A percentile compares a stretch with the other conserved stretches of the same genome.
phyloP scores from a whole-genome alignment of 2,888 invertebrate genomes.

The Odontocolon sp. region DNA sequence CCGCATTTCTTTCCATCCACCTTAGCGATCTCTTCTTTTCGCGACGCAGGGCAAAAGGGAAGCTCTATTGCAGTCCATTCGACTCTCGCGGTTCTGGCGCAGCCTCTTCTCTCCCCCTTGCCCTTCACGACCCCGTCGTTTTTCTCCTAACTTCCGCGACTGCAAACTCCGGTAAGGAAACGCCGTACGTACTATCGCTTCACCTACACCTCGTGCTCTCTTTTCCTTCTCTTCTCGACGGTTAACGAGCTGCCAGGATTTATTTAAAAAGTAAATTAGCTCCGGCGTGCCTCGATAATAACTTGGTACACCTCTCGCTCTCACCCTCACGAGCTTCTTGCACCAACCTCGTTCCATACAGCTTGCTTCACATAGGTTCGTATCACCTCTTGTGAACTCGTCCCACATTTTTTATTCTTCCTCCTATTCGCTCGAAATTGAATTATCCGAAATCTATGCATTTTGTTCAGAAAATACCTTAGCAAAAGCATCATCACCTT shows the following conservation, averaged over 20 bases:
- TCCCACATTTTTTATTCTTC: slow-evolving; percentile 8
- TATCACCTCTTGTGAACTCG: not conserved
- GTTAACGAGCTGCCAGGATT: slow-evolving; percentile 70
- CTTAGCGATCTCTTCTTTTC: slow-evolving; percentile 53
- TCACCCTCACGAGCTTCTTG: not conserved
- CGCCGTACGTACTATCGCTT: slow-evolving; percentile 44
- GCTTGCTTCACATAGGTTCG: not conserved
- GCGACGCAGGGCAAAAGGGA: slow-evolving; percentile 52
- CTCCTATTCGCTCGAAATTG: slow-evolving; percentile 50
- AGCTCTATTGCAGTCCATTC: slow-evolving; percentile 42
- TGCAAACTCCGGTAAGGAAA: slow-evolving; percentile 19
- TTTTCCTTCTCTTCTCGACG: slow-evolving; percentile 44
- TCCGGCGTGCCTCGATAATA: slow-evolving; percentile 68
- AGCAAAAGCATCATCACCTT: not conserved
- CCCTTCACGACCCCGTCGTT: no score
- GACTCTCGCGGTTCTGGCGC: slow-evolving; percentile 38
- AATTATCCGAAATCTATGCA: slow-evolving; percentile 50
- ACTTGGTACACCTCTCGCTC: slow-evolving; percentile 55
- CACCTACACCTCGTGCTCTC: slow-evolving; percentile 47
- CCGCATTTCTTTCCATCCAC: slow-evolving; percentile 34
- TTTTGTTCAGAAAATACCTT: slow-evolving; percentile 2
- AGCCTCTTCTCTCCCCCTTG: not conserved
- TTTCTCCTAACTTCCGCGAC: no score
- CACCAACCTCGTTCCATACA: not conserved
- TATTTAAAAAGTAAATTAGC: slow-evolving; percentile 73